Conservation (phyloP, 2,113 vertebrate species). For the Xiphophorus hellerii region DNA sequence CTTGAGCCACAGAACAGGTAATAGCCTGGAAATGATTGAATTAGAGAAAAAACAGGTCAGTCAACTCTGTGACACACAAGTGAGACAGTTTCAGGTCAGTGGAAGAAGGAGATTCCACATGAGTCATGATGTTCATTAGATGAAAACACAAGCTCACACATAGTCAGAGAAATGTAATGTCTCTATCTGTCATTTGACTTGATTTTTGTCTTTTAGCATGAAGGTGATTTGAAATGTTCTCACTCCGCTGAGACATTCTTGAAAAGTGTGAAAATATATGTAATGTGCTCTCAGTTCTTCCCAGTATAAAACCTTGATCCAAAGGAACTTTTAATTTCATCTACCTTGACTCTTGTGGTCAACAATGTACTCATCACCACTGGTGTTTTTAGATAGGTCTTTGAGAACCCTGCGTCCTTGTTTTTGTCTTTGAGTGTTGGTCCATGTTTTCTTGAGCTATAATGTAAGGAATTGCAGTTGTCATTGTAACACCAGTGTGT, state of each 20-base stretch:
- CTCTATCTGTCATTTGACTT: background rate
- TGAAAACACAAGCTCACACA: background rate
- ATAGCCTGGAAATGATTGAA: conserved; percentile 40
- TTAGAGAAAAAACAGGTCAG: conserved; percentile 65
- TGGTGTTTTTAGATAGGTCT: background rate
- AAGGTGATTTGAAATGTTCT: background rate
- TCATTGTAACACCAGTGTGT: background rate
- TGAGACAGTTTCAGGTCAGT: conserved; percentile 67
- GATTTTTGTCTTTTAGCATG: background rate
- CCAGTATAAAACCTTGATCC: background rate
- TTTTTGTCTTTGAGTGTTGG: background rate
- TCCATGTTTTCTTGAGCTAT: background rate
- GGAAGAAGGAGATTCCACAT: conserved; percentile 42
- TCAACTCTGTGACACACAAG: conserved; percentile 55
- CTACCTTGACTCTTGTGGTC: background rate
- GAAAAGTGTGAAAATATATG: background rate
- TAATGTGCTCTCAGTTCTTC: background rate
- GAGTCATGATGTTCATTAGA: conserved; percentile 52
- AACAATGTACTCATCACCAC: background rate
- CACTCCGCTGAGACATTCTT: background rate
- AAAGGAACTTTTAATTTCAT: background rate
- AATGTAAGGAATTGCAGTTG: background rate
- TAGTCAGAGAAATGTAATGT: background rate
- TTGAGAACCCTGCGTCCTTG: background rate
- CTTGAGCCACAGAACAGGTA: conserved; percentile 23